phyloP scores from a whole-genome alignment of 2,888 invertebrate genomes.

The Spodoptera picta region DNA sequence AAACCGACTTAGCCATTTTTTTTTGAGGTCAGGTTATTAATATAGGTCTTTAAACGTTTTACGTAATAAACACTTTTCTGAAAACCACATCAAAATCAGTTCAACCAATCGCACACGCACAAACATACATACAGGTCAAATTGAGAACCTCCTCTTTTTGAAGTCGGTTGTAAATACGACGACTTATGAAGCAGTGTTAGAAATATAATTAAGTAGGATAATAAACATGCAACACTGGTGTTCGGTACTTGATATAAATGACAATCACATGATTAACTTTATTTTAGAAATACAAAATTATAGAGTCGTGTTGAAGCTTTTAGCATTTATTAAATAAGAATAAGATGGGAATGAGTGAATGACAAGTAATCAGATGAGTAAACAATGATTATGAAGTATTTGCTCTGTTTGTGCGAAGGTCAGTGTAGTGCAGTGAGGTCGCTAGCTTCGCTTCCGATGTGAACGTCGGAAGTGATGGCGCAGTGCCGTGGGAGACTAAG shows the following conservation, averaged over 20 bases:
- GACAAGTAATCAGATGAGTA: slow-evolving; percentile 34
- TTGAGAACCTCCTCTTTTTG: too few relatives aligned
- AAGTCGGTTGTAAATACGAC: too few relatives aligned
- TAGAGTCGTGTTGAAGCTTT: not conserved
- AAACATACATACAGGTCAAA: too few relatives aligned
- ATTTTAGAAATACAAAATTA: not conserved
- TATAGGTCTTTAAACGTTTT: too few relatives aligned
- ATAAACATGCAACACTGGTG: slow-evolving; percentile 12
- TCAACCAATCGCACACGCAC: too few relatives aligned
- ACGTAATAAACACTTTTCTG: too few relatives aligned
- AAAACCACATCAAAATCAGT: too few relatives aligned
- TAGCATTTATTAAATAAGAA: not conserved
- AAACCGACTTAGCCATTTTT: too few relatives aligned
- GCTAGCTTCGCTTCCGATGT: slow-evolving; percentile 60
- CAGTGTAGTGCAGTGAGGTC: slow-evolving; percentile 53
- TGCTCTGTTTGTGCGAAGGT: slow-evolving; percentile 33
- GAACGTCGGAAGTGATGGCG: slow-evolving; percentile 46
- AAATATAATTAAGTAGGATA: slow-evolving; percentile 12
- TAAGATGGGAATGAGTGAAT: slow-evolving; percentile 2
- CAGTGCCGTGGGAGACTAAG: slow-evolving; percentile 20
- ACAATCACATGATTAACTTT: not conserved
- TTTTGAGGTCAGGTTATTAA: too few relatives aligned
- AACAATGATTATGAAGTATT: slow-evolving; percentile 40
- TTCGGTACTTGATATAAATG: slow-evolving; percentile 1
- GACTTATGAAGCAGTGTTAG: slow-evolving; percentile 1